Base-by-base conservation (phyloP, 2,888 invertebrate genomes). In the Drosophila peninsularis region DNA sequence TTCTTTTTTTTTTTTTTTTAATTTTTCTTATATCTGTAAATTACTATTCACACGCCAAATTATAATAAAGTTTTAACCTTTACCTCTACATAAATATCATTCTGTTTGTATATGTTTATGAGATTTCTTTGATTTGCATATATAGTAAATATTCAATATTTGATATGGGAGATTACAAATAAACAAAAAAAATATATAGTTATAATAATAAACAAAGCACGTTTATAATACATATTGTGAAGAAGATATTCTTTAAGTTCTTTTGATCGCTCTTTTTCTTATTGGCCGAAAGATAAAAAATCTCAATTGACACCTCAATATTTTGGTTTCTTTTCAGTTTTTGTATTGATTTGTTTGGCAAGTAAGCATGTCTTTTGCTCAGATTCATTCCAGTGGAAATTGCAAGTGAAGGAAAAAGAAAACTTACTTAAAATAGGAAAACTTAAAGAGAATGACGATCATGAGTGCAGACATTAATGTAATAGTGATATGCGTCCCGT, bases 111-210 rank as follows among this genome's bases (percentile, higher is more conserved):
- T 57, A 39, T 11, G 14, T 19, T n/a, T 67, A 61, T 66, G 73
- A 71, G 61, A 74, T 72, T 73, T 61, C 32, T 34, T 36, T 66
- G 41, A 17, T 47, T 36, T 53, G 1, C 17, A 53, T 52, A 30
- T 17, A 24, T 32, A 49, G 17, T 36, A 53, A 32, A 41, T 32
- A 70, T 54, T 62, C 34, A 1, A 45, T 27, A 62, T 21, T 37
- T 49, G 27, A 24, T 44, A 54, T 39, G 17, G 5, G 41, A 56
- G 53, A 61, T 61, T 74, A 21, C 42, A 63, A 45, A 55, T 10
- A 7, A 54, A 32, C 5, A 45, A n/a, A 39, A 32, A 49, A 36
- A 19, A 21, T 7, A 24, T 24, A 24, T 24, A 24, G 27, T 30
- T 39, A 21, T n/a, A 54, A 27, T 44, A 52, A 44, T 32, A 49